Conservation (phyloP, 2,888 invertebrate species). For the Eupithecia abbreviata region DNA sequence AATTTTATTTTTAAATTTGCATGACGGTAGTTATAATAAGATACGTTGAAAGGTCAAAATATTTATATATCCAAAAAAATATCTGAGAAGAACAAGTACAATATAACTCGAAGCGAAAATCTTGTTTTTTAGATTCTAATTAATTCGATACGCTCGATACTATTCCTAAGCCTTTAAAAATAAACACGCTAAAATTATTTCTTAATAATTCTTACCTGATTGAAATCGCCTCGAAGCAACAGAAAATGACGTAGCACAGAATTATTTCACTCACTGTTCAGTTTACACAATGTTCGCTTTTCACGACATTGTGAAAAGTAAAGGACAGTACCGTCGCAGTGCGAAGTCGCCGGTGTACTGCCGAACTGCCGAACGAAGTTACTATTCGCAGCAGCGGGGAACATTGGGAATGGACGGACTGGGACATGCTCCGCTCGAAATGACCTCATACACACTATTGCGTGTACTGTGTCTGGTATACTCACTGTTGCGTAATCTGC, state of each 20-base stretch:
- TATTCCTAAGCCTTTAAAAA: background rate
- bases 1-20: background rate
- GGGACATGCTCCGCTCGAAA: slow-evolving; percentile 46
- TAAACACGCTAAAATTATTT: background rate
- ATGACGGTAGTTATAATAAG: background rate
- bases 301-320: slow-evolving; percentile 36
- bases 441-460: slow-evolving; percentile 25
- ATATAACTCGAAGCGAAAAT: background rate
- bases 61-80: background rate
- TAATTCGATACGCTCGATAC: too few species aligned
- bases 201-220: slow-evolving; percentile 65
- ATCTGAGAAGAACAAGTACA: background rate
- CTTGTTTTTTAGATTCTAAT: background rate
- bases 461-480: slow-evolving; percentile 18
- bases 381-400: slow-evolving; percentile 33
- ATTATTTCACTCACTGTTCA: slow-evolving; percentile 51
- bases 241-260: slow-evolving; percentile 58
- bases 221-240: slow-evolving; percentile 64
- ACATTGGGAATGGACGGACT: slow-evolving; percentile 36
- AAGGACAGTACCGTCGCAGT: slow-evolving; percentile 70
- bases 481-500: slow-evolving; percentile 23
- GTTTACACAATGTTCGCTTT: slow-evolving; percentile 39
- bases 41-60: background rate
- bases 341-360: slow-evolving; percentile 75
- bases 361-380: slow-evolving; percentile 38